Base-by-base conservation (phyloP, 2,888 invertebrate genomes). In the Alcis repandata region DNA sequence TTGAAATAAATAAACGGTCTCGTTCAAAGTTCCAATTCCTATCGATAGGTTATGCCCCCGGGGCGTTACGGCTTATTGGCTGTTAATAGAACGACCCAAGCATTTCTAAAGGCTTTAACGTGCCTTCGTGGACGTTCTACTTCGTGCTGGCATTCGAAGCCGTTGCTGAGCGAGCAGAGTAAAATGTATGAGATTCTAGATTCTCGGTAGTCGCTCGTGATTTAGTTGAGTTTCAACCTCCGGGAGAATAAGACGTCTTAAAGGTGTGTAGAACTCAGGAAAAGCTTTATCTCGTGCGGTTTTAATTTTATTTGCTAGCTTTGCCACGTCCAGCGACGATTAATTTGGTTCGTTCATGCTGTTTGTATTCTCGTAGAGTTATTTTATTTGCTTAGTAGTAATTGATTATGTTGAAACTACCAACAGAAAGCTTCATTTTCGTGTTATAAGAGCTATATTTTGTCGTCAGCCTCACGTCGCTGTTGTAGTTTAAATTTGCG, bases 71-170 rank as follows among this genome's bases (percentile, higher is more conserved):
- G 70, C 71, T 79, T 81, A 86, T 84, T 84, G 80, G 81, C 77
- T 77, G 79, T 77, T 79, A 85, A 87, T 89, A 86, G 83, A 86
- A 82, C 73, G 46, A 70, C 73, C 71, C 70, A 63, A 69, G 72
- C 74, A 68, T 66, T 69, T 69, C 77, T 75, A 83, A 87, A 82
- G 78, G 78, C 78, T 68, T 71, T 71, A 61, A 75, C 84, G 80
- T 84, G 77, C 80, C 77, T 71, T 69, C 84, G 82, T 79, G 84
- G 71, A 68, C 75, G 78, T 68, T 75, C 76, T 69, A 63, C 59
- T 78, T 72, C 84, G 83, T 79, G 84, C 69, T 63, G 78, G 76
- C 62, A 84, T 89, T 84, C 77, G 58, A 45, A 76, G 70, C 77
- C 79, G 80, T 83, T 80, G 69, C 73, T 49, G 15, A 15, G 20